phyloP scores from a whole-genome alignment of 2,113 vertebrate genomes.

The Rhea americana region DNA sequence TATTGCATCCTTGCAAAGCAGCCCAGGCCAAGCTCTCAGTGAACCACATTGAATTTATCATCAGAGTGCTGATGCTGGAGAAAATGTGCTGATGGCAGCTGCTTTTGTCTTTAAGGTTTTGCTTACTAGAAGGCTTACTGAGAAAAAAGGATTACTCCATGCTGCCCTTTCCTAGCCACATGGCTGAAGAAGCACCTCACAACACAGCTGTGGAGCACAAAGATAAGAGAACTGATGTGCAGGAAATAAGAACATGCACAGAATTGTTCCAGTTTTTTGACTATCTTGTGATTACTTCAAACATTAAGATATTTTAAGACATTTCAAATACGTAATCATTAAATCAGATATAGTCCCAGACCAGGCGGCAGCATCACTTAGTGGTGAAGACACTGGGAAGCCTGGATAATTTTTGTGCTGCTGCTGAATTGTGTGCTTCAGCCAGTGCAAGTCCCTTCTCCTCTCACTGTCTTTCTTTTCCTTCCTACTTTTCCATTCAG shows the following conservation, averaged over 20 bases:
- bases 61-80: not conserved
- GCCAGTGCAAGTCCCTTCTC: not conserved
- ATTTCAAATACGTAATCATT: not conserved
- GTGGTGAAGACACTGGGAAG: not conserved
- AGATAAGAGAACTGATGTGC: not conserved
- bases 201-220: not conserved
- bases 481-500: not conserved
- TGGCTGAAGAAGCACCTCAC: not conserved
- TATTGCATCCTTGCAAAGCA: constrained; percentile 22
- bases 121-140: not conserved
- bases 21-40: not conserved
- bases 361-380: not conserved
- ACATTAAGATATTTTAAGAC: not conserved
- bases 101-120: constrained; percentile 1
- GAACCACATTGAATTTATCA: constrained; percentile 1
- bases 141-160: not conserved
- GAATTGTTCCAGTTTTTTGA: not conserved
- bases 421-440: accelerated
- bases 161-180: not conserved
- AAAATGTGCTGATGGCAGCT: constrained; percentile 13
- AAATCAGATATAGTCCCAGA: not conserved
- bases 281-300: not conserved
- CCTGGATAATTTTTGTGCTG: not conserved
- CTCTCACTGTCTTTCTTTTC: not conserved
- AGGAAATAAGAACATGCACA: not conserved